Base-by-base conservation (phyloP, 2,888 invertebrate species). In the Tenthredo scrophulariae region DNA sequence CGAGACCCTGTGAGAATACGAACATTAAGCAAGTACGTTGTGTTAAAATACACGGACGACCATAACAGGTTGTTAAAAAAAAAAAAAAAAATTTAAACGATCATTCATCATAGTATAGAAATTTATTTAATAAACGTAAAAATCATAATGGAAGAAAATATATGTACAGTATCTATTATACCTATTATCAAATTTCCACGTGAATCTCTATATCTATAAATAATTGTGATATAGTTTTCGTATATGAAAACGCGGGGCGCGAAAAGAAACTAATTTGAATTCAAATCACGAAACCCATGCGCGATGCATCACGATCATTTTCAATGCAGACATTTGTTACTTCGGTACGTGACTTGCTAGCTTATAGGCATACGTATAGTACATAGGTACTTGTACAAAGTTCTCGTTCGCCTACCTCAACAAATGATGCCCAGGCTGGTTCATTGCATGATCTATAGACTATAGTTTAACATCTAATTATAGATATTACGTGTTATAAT, bases 1-100 rank as follows among this genome's bases (percentile, higher is more conserved):
- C 18, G 33, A 77, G 50, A 50, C 75, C 50, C 46, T 29, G 75
- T 77, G 75, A 50, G 75, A 77, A 77, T 54, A 50, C 50, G 50
- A 37, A 33, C 15, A 67, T 6, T 26, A 33, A 6, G 67, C 5
- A 29, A 33, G 2, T 37, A 33, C 6, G 9, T 1, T 58, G 58
- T 58, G 58, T 58, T 22, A 58, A 58, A 58, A 58, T 37, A 37
- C 37, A 5, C 22, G 7, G 13, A 10, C 26, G 62, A 54, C 2
- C n/a, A 2, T 22, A 58, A 58, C 58, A 22, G 5, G 58, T 1
- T 2, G 58, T 26, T 58, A 58, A 10, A 6, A 7, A 37, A n/a
- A n/a, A 26, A 58, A 10, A 6, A 7, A 37, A n/a, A n/a, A 26
- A 10, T 58, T 58, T 26, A n/a, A 43, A 43, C 10, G 22, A 58